phyloP scores from a whole-genome alignment of 2,888 invertebrate species.

The Rhagonycha lutea region DNA sequence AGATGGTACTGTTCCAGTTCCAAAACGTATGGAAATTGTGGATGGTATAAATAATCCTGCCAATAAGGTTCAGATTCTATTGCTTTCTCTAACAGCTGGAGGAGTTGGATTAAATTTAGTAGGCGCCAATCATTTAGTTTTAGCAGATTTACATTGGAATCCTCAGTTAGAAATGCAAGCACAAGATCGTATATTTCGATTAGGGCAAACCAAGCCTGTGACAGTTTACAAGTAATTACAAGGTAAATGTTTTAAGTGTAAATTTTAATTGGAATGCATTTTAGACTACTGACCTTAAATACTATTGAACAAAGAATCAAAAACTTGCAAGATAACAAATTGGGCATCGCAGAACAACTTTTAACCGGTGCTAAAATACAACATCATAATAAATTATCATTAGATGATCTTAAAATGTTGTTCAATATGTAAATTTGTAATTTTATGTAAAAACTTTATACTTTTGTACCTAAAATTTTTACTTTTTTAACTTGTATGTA shows the following conservation, averaged over 20 bases:
- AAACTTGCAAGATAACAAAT: conserved; percentile 77
- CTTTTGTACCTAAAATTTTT: too few relatives aligned
- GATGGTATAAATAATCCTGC: conserved; percentile 70
- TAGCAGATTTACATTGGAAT: conserved; percentile 96
- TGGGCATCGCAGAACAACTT: conserved; percentile 76
- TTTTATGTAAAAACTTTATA: not conserved
- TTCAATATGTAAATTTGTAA: conserved; percentile 58
- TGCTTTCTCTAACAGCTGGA: conserved; percentile 90
- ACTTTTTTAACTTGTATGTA: too few relatives aligned
- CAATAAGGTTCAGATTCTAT: conserved; percentile 66
- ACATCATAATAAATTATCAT: conserved; percentile 70
- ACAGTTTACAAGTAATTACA: conserved; percentile 75
- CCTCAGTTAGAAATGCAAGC: conserved; percentile 95
- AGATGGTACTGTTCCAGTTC: conserved; percentile 75
- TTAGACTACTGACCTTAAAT: conserved; percentile 78
- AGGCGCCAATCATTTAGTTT: conserved; percentile 88
- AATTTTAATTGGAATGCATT: conserved; percentile 13
- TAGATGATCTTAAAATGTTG: conserved; percentile 77
- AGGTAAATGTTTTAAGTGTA: not conserved
- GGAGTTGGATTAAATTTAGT: conserved; percentile 93
- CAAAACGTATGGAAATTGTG: conserved; percentile 72
- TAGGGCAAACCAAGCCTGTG: conserved; percentile 84
- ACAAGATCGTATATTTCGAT: conserved; percentile 89
- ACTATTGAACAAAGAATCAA: conserved; percentile 90
- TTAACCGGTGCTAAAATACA: conserved; percentile 71